Evolutionary conservation across 2,797 vertebrate species (phyloP).

Genomic region (Typhlichthys subterraneus): DNA sequence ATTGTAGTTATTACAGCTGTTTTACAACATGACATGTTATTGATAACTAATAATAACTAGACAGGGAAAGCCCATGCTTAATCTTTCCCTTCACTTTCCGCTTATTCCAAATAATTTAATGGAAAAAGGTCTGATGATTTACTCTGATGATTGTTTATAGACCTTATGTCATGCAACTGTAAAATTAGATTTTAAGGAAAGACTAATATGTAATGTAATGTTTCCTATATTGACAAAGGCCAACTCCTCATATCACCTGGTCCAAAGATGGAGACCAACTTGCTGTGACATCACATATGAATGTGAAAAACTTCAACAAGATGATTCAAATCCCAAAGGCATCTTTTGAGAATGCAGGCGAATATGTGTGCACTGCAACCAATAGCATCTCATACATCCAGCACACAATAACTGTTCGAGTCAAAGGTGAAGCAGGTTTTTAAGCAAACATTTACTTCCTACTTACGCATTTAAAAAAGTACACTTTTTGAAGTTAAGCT

Average conservation of each 20-base stretch:
- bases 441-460: background rate
- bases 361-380: slow-evolving; percentile 89
- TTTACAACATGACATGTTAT: no score
- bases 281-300: slow-evolving; percentile 79
- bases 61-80: no score
- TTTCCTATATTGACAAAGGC: slow-evolving; percentile 59
- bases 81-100: no score
- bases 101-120: no score
- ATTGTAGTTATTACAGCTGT: no score
- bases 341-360: slow-evolving; percentile 88
- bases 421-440: slow-evolving; percentile 84
- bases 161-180: no score
- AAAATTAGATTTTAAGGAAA: no score
- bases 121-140: no score
- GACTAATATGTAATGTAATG: no score
- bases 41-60: no score
- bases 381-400: slow-evolving; percentile 90
- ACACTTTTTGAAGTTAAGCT: background rate
- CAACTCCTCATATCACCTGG: slow-evolving; percentile 89
- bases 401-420: slow-evolving; percentile 90
- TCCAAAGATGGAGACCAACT: slow-evolving; percentile 89
- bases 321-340: slow-evolving; percentile 88
- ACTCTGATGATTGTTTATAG: no score
- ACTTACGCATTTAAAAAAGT: background rate
- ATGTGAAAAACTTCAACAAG: slow-evolving; percentile 93